These are phyloP conservation scores for Panagrolaimus sp. DNA, from an alignment of 1,140 invertebrate species.

Conservation along the genomic window DNA sequence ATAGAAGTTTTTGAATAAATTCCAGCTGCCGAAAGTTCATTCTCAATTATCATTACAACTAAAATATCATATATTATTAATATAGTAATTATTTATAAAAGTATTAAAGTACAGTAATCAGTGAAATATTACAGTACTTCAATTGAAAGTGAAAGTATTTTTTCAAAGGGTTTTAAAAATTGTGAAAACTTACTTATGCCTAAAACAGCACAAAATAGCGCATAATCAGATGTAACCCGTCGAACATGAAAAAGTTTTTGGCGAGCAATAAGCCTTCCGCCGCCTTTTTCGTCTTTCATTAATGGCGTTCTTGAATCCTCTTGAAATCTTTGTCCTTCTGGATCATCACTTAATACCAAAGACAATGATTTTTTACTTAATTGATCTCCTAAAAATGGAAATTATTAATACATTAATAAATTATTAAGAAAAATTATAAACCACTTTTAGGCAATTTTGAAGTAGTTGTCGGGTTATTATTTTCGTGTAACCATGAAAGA, in stretches of 20 bases:
- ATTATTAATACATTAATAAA: too few relatives aligned
- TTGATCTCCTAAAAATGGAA: slow-evolving; percentile 43
- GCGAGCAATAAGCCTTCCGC: slow-evolving; percentile 51
- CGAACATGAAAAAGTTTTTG: slow-evolving; percentile 50
- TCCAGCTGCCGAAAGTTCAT: slow-evolving; percentile 87
- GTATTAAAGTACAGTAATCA: slow-evolving; percentile 98
- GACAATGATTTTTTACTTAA: slow-evolving; percentile 48
- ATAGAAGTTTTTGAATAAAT: slow-evolving; percentile 89
- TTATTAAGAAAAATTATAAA: too few relatives aligned
- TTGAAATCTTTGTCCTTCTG: slow-evolving; percentile 37
- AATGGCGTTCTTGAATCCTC: slow-evolving; percentile 42
- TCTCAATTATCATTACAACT: slow-evolving; percentile 96
- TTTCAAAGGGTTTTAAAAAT: slow-evolving; percentile 43
- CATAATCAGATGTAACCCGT: slow-evolving; percentile 51
- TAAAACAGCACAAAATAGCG: slow-evolving; percentile 52
- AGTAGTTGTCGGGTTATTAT: not conserved
- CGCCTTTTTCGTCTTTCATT: slow-evolving; percentile 52
- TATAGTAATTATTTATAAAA: not conserved
- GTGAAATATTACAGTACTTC: slow-evolving; percentile 93
- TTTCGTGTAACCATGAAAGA: slow-evolving; percentile 32
- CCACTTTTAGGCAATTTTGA: too few relatives aligned
- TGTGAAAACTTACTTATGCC: slow-evolving; percentile 48
- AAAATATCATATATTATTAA: slow-evolving; percentile 59
- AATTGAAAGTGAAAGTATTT: slow-evolving; percentile 77
- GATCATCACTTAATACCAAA: slow-evolving; percentile 48